Percentiles rank a stretch among this genome's conserved stretches.
These are phyloP conservation scores for Pycnonotus jocosus DNA, from an alignment of 2,113 vertebrate species.

Conservation along the genomic window DNA sequence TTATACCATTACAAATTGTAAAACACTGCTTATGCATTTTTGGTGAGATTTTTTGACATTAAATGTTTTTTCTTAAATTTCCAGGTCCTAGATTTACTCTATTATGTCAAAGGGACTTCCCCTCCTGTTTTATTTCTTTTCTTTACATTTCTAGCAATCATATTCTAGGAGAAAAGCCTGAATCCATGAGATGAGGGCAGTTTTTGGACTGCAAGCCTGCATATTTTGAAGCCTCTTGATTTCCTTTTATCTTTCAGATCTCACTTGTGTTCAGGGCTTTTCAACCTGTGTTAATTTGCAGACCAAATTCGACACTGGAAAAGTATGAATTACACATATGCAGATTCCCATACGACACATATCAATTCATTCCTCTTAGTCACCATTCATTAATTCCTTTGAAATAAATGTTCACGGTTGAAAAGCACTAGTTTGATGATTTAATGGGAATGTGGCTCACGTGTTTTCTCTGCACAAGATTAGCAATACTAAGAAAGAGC, in stretches of 20 bases:
- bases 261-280: neutral
- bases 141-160: neutral
- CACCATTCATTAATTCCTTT: neutral
- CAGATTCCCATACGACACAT: neutral
- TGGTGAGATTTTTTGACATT: neutral
- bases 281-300: neutral
- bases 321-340: neutral
- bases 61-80: neutral
- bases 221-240: neutral
- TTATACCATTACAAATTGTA: neutral
- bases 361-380: neutral
- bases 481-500: neutral
- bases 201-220: neutral
- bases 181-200: neutral
- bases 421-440: neutral
- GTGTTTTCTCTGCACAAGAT: neutral
- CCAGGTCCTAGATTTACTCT: neutral
- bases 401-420: neutral
- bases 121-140: neutral
- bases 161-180: neutral
- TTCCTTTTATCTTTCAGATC: neutral
- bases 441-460: neutral
- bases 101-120: neutral
- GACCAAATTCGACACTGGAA: neutral
- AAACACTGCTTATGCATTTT: neutral